Base-by-base conservation (phyloP, 2,888 invertebrate species). In the Drosophila neotestacea region DNA sequence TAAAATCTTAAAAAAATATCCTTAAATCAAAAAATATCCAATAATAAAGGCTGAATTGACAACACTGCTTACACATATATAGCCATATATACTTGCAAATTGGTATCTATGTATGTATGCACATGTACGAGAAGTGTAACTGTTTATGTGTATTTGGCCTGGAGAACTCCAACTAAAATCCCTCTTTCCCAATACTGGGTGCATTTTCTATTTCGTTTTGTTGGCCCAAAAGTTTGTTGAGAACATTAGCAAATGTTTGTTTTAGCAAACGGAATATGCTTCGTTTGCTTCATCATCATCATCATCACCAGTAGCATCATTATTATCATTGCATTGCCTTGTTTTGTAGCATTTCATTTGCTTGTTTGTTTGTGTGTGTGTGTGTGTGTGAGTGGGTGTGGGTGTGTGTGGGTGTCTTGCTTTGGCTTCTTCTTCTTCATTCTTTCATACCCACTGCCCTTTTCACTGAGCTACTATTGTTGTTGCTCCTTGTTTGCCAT, bases 211-310 rank as follows among this genome's bases (percentile, higher is more conserved):
- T 74, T 80, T 71, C 66, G 68, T 71, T 65, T 73, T 74, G 77
- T 73, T 72, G 75, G 64, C 63, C 75, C 65, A 63, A 81, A 86
- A 86, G 85, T 86, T 86, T 86, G 85, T 83, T 88, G 88, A 88
- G 86, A 89, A 86, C 88, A 88, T 87, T 81, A 60, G 89, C 88
- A 86, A 86, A 86, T 86, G 86, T 86, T 86, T 86, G 86, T 89
- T 89, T 86, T 87, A 89, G 85, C 86, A 73, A 79, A 81, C 83
- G 77, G 79, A 80, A 88, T 77, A 84, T 75, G 87, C 85, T 79
- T 88, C 85, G 87, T 72, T 88, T 88, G 73, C 70, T 83, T 77
- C 79, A 46, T 81, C 75, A 79, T 81, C 68, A 75, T 59, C 50
- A 44, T 60, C 52, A 32, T 58, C 50, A 55, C 46, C 28, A 32